Evolutionary conservation across 2,888 invertebrate genomes (phyloP), one percentile per base, ranked within the genome.

Genomic region (Plebejus melissa): DNA sequence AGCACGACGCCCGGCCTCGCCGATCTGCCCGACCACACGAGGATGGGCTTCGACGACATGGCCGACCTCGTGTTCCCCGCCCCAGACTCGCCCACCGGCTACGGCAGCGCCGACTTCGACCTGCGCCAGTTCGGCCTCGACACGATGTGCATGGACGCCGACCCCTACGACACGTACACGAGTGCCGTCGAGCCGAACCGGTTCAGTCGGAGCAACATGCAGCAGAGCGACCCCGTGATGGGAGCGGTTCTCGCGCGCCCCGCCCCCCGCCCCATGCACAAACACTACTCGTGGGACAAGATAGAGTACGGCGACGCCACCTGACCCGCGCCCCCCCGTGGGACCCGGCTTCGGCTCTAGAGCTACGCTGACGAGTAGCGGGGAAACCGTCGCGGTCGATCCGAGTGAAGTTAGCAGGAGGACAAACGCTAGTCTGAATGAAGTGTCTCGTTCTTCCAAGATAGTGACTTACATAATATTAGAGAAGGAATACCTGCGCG

Each of bases 241-340:
- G 96, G 96, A 75, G 96, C 96, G 77, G 95, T 95, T 80, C 82
- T 88, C 80, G 94, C 96, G 77, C 86, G 90, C 2, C 95, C 96
- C 41, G 84, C 91, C 76, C 91, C 95, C 69, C 95, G 96, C 69
- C 16, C 54, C 78, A 95, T 95, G 78, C 94, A 94, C 78, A 94
- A 95, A 79, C 95, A 95, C 80, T 94, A 96, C 82, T 95, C 96
- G 22, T 97, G 97, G 97, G 97, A 97, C 86, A 95, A 95, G 85
- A 94, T 96, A 81, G 96, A 96, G 89, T 96, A 95, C 87, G 96
- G 95, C 87, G 96, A 96, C 85, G 95, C 96, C 88, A 93, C 94
- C 82, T 94, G 94, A 94, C 94, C 84, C 84, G 79, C 81, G 75
- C 79, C 71, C 77, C 74, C 80, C 69, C 72, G 75, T 58, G 76